These are phyloP conservation scores for Oncorhynchus clarkii DNA, from an alignment of 2,113 vertebrate species.

Conservation along the genomic window DNA sequence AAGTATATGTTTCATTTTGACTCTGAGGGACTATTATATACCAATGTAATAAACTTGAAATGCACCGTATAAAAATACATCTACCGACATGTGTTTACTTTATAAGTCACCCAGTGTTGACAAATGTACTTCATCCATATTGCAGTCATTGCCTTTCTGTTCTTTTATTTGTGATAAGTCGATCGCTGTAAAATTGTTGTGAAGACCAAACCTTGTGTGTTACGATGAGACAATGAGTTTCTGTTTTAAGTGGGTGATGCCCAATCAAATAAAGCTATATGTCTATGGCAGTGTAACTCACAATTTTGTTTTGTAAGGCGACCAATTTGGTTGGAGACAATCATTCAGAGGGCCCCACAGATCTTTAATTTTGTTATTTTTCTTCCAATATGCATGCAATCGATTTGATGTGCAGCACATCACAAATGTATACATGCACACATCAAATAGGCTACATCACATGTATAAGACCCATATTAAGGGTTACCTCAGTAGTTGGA, in stretches of 20 bases:
- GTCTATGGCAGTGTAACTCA: slow-evolving; percentile 27
- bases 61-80: slow-evolving; percentile 5
- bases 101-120: slow-evolving; percentile 33
- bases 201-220: slow-evolving; percentile 49
- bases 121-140: slow-evolving; percentile 46
- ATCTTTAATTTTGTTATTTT: no score
- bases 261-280: slow-evolving; percentile 62
- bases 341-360: no score
- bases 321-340: neutral
- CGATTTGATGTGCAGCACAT: neutral
- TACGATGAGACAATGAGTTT: slow-evolving; percentile 44
- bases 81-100: slow-evolving; percentile 34
- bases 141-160: slow-evolving; percentile 52
- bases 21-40: no score
- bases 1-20: no score
- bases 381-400: no score
- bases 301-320: neutral
- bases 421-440: neutral
- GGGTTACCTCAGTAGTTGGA: no score
- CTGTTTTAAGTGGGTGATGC: slow-evolving; percentile 63
- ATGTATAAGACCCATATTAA: no score
- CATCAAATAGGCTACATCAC: no score
- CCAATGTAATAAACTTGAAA: neutral
- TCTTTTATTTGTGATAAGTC: slow-evolving; percentile 35
- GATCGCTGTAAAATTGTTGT: slow-evolving; percentile 57